phyloP scores from a whole-genome alignment of 2,797 vertebrate genomes.

The Poecilia gillii region DNA sequence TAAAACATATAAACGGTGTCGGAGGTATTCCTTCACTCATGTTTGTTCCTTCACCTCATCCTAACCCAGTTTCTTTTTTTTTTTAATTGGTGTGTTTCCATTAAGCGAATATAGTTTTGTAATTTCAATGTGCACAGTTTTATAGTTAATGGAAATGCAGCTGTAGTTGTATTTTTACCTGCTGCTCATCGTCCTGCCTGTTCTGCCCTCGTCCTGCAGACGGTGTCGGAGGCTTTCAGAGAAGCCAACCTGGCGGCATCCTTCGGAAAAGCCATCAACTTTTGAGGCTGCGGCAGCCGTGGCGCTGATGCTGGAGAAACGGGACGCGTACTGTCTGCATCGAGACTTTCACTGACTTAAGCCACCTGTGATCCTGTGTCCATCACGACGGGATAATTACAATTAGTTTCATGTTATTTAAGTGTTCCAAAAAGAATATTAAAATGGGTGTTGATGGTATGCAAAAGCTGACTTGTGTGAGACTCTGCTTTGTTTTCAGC shows the following conservation, averaged over 20 bases:
- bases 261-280: slow-evolving; percentile 98
- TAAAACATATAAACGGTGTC: too few relatives aligned
- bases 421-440: slow-evolving; percentile 67
- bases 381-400: slow-evolving; percentile 37
- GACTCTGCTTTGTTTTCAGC: slow-evolving; percentile 34
- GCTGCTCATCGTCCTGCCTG: not conserved
- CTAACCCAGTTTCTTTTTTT: too few relatives aligned
- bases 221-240: slow-evolving; percentile 98
- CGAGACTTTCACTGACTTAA: slow-evolving; percentile 12
- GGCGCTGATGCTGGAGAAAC: slow-evolving; percentile 35
- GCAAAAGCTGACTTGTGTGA: slow-evolving; percentile 42
- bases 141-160: not conserved
- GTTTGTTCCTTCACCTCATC: not conserved
- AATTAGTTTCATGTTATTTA: slow-evolving; percentile 76
- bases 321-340: slow-evolving; percentile 22
- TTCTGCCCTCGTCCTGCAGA: slow-evolving; percentile 77
- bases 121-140: not conserved
- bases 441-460: slow-evolving; percentile 48
- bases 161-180: not conserved
- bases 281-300: slow-evolving; percentile 80
- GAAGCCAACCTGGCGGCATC: slow-evolving; percentile 98
- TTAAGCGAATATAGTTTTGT: too few relatives aligned
- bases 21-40: not conserved
- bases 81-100: too few relatives aligned
- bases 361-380: slow-evolving; percentile 7